Percentiles rank a stretch among this genome's conserved stretches.
Evolutionary conservation across 2,113 vertebrate genomes (phyloP).

Genomic region (Paramormyrops kingsleyae): DNA sequence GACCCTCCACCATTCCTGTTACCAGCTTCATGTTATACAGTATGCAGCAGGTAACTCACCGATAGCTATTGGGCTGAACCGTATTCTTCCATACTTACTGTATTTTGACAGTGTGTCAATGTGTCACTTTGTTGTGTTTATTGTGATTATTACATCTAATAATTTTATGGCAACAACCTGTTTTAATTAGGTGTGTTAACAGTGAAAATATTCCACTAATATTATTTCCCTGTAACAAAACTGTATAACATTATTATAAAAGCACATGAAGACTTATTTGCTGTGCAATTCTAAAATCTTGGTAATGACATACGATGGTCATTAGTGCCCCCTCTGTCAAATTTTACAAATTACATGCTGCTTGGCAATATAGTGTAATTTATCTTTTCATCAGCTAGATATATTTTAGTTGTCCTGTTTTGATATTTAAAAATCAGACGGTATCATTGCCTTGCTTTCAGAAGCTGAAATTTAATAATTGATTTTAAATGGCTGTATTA

Average conservation of each 20-base stretch:
- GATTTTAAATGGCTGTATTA: background rate
- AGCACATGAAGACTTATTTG: background rate
- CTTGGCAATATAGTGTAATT: background rate
- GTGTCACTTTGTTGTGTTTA: background rate
- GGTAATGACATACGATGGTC: background rate
- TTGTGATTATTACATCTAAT: background rate
- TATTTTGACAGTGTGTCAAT: background rate
- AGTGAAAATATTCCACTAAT: background rate
- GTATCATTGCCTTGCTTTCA: background rate
- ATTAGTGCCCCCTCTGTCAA: background rate
- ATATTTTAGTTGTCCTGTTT: background rate
- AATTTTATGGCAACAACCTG: background rate
- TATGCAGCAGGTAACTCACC: background rate
- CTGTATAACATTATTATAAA: background rate
- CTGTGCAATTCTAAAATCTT: background rate
- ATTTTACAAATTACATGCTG: background rate
- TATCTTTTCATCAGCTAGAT: background rate
- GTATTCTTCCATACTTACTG: background rate
- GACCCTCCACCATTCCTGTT: background rate
- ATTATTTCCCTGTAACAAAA: background rate
- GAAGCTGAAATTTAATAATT: background rate
- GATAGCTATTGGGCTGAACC: background rate
- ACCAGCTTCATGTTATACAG: background rate
- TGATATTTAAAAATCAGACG: background rate
- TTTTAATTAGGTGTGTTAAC: background rate